Percentiles rank a stretch among this genome's conserved stretches.
Evolutionary conservation across 2,113 vertebrate genomes (phyloP).

Genomic region (Benitochromis conjunctus): DNA sequence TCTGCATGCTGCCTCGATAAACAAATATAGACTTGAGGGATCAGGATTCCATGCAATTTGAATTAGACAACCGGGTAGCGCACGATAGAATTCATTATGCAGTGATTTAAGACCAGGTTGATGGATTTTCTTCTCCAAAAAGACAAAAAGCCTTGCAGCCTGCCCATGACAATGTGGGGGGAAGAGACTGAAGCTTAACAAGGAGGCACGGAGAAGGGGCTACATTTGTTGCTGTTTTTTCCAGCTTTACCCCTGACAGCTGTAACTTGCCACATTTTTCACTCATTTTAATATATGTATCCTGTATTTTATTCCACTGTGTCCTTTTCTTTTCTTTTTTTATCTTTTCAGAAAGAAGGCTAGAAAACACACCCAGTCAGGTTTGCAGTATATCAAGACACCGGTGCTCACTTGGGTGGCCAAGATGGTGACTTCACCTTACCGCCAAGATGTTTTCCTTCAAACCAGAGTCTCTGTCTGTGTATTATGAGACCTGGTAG

Average conservation of each 20-base stretch:
- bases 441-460: not conserved
- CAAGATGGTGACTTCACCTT: not conserved
- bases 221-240: slow-evolving; percentile 40
- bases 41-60: slow-evolving; percentile 55
- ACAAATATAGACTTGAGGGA: slow-evolving; percentile 69
- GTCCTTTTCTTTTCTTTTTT: not conserved
- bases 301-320: not conserved
- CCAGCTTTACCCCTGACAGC: slow-evolving; percentile 23
- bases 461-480: not conserved
- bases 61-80: slow-evolving; percentile 61
- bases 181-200: slow-evolving; percentile 34
- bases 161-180: slow-evolving; percentile 40
- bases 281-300: not conserved
- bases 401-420: not conserved
- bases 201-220: slow-evolving; percentile 13
- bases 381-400: not conserved
- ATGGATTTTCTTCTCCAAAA: slow-evolving; percentile 48
- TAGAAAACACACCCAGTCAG: not conserved
- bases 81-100: slow-evolving; percentile 53
- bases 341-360: not conserved
- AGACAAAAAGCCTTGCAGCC: slow-evolving; percentile 40
- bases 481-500: not conserved
- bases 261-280: not conserved
- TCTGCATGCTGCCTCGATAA: slow-evolving; percentile 55
- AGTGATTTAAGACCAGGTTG: slow-evolving; percentile 62